A percentile compares a stretch with the other conserved stretches of the same genome.
phyloP scores from a whole-genome alignment of 2,113 vertebrate genomes.

The Cyprinodon variegatus region DNA sequence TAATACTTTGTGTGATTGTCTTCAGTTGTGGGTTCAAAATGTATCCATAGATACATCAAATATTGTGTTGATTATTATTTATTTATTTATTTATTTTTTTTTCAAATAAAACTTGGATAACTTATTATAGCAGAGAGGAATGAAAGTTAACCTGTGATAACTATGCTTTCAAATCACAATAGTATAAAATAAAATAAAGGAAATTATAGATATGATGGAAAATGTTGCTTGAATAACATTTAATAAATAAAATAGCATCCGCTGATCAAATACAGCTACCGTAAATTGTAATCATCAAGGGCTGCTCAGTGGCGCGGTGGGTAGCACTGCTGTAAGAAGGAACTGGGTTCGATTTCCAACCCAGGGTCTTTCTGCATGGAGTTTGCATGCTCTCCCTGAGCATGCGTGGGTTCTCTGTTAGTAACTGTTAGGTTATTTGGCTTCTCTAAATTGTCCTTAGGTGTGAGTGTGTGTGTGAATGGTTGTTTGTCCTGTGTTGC shows the following conservation, averaged over 20 bases:
- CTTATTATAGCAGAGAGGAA: background rate
- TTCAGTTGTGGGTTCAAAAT: background rate
- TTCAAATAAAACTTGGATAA: background rate
- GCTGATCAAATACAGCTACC: background rate
- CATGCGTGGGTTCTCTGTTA: no score
- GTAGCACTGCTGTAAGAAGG: no score
- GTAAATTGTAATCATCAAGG: background rate
- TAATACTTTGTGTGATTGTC: conserved; percentile 23
- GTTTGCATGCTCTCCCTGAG: no score
- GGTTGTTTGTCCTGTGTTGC: no score
- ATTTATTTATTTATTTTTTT: background rate
- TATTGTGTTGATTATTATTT: background rate
- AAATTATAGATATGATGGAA: background rate
- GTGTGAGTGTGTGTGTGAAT: no score
- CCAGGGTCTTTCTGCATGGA: no score
- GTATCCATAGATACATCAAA: conserved; percentile 7
- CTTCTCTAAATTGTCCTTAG: no score
- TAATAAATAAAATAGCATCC: background rate
- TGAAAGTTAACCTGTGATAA: background rate
- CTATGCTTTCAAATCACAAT: background rate
- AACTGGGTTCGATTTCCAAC: no score
- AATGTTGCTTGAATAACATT: background rate
- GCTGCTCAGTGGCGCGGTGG: no score
- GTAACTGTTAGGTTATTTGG: no score
- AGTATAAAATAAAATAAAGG: background rate